Evolutionary conservation across 53 echinoderm and acorn worm species (phyloP), one percentile per base, ranked within the genome.

Genomic region (Echinarachnius parma): DNA sequence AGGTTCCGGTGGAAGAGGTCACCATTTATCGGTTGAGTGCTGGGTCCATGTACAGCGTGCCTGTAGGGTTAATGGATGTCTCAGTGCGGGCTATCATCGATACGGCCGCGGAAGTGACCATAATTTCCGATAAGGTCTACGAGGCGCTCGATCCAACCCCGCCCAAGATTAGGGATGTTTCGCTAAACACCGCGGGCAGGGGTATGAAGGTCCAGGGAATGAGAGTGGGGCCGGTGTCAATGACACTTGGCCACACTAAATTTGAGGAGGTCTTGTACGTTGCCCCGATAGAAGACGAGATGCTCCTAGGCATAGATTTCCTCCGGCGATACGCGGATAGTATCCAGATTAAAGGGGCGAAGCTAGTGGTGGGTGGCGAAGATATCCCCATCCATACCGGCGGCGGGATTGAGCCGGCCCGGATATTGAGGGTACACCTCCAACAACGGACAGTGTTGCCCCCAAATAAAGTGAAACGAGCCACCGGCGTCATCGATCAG

Each of bases 231-330:
- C 84, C 77, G 16, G 48, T 83, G 28, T 60, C 49, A 35, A 19
- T 82, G 2, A 53, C 39, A 21, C 31, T 83, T 1, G 84, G 84
- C 4, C 8, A 11, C 15, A 18, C 4, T 3, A 1, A 31, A 4
- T 61, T 61, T 18, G 16, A 14, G 0, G 34, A 15, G 7, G 1
- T 18, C 0, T 15, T 86, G 0, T 61, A 81, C 53, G 61, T 81
- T 3, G 86, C 86, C 24, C 86, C 69, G 2, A 86, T 86, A 10
- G 77, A 35, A 27, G 81, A 81, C 25, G 62, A 61, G 1, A 86
- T 86, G 86, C 27, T 81, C 32, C 46, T 81, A 2, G 86, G 86
- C 0, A 13, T 81, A 7, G 70, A 86, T 20, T 81, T 81, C 33
- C 28, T 86, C 47, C 0, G 24, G 16, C 16, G 67, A 7, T 64